phyloP scores from a whole-genome alignment of 64 coral and sea anemone genomes.

The Catalaphyllia jardinei region DNA sequence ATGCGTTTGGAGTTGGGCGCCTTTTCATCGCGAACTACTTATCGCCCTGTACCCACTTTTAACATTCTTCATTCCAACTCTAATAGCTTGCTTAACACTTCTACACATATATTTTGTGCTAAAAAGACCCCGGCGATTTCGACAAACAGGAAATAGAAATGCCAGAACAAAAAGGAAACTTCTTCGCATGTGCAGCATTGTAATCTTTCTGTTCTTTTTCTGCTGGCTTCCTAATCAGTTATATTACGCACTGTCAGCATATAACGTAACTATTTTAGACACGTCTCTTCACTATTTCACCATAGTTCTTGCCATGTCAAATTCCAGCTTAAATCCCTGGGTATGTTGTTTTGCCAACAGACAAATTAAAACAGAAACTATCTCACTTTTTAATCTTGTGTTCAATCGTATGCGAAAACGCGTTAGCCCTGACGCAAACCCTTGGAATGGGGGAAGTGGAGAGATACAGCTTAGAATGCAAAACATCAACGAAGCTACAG shows the following conservation, averaged over 20 bases:
- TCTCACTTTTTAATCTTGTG: no score
- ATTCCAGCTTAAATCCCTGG: constrained; percentile 28
- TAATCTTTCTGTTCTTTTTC: constrained; percentile 17
- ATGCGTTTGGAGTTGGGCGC: no score
- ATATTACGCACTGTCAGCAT: constrained; percentile 31
- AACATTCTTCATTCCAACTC: constrained; percentile 51
- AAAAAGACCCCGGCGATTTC: neutral
- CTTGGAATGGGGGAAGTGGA: no score
- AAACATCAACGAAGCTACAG: no score
- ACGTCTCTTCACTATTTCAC: neutral
- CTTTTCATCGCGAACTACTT: no score
- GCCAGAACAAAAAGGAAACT: constrained; percentile 16
- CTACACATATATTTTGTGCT: constrained; percentile 41
- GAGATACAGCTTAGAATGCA: no score
- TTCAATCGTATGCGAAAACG: no score
- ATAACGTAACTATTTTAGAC: constrained; percentile 14
- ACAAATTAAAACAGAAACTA: no score
- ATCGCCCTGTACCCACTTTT: neutral
- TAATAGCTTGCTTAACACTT: constrained; percentile 51
- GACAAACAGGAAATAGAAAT: neutral
- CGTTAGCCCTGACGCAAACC: no score
- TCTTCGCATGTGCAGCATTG: constrained; percentile 50
- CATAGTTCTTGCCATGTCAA: constrained; percentile 11
- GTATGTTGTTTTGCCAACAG: constrained; percentile 15
- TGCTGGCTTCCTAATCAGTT: constrained; percentile 68